Evolutionary conservation across 2,888 invertebrate genomes (phyloP).

Genomic region (Eupeodes luniger): DNA sequence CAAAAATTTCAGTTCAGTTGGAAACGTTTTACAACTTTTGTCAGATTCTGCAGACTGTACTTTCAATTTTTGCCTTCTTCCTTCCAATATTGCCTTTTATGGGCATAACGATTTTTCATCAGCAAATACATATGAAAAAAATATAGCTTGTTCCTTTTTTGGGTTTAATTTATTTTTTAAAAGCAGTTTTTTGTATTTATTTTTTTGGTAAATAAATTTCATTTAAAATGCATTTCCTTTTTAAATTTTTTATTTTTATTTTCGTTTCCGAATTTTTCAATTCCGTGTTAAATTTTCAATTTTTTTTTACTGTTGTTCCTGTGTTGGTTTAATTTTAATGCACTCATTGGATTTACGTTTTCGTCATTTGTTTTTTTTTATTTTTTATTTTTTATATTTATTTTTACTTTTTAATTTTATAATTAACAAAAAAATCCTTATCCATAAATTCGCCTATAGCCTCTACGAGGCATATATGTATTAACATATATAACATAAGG

Average conservation of each 20-base stretch:
- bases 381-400: slow-evolving; percentile 32
- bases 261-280: slow-evolving; percentile 30
- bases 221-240: slow-evolving; percentile 64
- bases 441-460: slow-evolving; percentile 69
- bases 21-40: slow-evolving; percentile 16
- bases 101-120: slow-evolving; percentile 15
- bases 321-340: slow-evolving; percentile 57
- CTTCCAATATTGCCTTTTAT: slow-evolving; percentile 17
- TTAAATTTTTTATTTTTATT: slow-evolving; percentile 31
- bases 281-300: neutral
- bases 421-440: slow-evolving; percentile 62
- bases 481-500: slow-evolving; percentile 45
- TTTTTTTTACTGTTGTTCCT: neutral
- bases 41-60: slow-evolving; percentile 37
- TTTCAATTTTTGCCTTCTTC: neutral
- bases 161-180: neutral
- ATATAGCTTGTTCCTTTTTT: slow-evolving; percentile 14
- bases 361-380: slow-evolving; percentile 31
- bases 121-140: neutral
- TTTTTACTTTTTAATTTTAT: slow-evolving; percentile 66
- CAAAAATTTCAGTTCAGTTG: neutral
- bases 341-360: slow-evolving; percentile 56
- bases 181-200: neutral
- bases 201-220: slow-evolving; percentile 57
- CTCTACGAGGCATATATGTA: slow-evolving; percentile 52